Conservation (phyloP, 2,113 vertebrate genomes). For the Muntiacus reevesi region DNA sequence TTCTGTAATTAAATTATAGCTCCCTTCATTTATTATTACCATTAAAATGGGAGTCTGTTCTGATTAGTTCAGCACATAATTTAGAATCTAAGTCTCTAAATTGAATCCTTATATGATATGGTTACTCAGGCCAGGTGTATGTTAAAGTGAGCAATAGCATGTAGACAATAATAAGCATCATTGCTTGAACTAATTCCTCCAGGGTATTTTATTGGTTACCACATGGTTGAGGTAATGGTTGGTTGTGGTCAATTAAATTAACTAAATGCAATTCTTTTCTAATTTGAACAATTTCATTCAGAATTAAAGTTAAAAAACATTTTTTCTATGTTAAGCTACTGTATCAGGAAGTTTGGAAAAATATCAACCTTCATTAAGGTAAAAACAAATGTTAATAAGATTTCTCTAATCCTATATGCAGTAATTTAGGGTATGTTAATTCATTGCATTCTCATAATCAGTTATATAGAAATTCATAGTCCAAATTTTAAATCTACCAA, state of each 20-base stretch:
- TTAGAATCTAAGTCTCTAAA: slow-evolving; percentile 43
- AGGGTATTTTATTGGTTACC: neutral
- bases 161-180: neutral
- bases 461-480: neutral
- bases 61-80: slow-evolving; percentile 22
- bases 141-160: neutral
- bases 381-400: neutral
- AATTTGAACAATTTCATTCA: slow-evolving; percentile 10
- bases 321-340: neutral
- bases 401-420: neutral
- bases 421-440: neutral
- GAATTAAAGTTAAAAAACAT: neutral
- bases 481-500: neutral
- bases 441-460: neutral
- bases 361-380: neutral
- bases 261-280: slow-evolving; percentile 20
- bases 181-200: slow-evolving; percentile 10
- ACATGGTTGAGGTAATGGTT: slow-evolving; percentile 18
- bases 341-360: neutral
- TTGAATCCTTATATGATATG: slow-evolving; percentile 13
- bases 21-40: slow-evolving; percentile 36
- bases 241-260: slow-evolving; percentile 28
- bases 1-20: slow-evolving; percentile 31
- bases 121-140: slow-evolving; percentile 20
- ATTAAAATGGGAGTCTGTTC: slow-evolving; percentile 19